These are phyloP conservation scores for Polyommatus icarus DNA, from an alignment of 2,888 invertebrate species.

Conservation along the genomic window DNA sequence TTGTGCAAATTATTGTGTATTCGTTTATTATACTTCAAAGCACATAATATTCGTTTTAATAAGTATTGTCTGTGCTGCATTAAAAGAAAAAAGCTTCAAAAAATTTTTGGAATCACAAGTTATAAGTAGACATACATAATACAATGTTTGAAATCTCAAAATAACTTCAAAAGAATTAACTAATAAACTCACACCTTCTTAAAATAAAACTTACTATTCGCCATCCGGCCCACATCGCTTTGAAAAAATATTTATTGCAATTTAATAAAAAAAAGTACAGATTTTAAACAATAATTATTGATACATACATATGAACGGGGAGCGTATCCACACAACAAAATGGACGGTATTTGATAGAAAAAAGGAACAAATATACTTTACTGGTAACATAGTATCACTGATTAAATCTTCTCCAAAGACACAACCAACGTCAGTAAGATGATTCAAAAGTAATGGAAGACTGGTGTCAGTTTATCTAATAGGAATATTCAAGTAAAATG, in stretches of 20 bases:
- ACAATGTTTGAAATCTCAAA: slow-evolving; percentile 27
- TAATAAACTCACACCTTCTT: slow-evolving; percentile 25
- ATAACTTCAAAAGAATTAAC: slow-evolving; percentile 18
- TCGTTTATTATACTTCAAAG: not conserved
- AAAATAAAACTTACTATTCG: slow-evolving; percentile 2
- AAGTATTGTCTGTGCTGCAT: not conserved
- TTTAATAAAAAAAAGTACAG: not conserved
- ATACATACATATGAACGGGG: not conserved
- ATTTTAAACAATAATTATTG: not conserved
- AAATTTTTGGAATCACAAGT: not conserved
- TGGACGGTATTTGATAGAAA: slow-evolving; percentile 12
- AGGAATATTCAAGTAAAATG: slow-evolving; percentile 3
- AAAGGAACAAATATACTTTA: not conserved
- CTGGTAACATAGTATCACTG: slow-evolving; percentile 2
- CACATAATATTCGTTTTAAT: not conserved
- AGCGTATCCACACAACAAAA: slow-evolving; percentile 6
- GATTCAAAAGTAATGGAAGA: slow-evolving; percentile 8
- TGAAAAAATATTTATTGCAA: not conserved
- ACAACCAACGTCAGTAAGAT: not conserved
- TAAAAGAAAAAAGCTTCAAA: not conserved
- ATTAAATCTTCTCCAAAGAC: not conserved
- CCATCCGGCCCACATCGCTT: slow-evolving; percentile 1
- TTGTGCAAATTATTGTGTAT: not conserved
- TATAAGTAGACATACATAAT: not conserved
- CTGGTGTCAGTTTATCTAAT: slow-evolving; percentile 10